Percentiles rank a stretch among this genome's conserved stretches.
phyloP scores from a whole-genome alignment of 2,888 invertebrate species.

The Tetragonula carbonaria region DNA sequence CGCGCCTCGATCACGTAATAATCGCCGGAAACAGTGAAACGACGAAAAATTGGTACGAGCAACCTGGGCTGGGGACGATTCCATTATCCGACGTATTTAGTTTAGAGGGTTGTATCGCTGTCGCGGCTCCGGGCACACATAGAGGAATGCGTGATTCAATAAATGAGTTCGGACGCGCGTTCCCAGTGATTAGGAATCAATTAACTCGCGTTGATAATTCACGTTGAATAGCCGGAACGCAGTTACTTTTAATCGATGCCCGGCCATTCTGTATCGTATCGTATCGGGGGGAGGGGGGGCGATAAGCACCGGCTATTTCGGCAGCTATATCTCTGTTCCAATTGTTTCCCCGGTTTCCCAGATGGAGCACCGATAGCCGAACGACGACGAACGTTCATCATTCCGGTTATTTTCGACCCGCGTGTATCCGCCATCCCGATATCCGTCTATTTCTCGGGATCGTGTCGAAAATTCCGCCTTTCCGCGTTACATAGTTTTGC shows the following conservation, averaged over 20 bases:
- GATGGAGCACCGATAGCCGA: conserved; percentile 47
- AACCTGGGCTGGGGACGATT: background rate
- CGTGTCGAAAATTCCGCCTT: conserved; percentile 42
- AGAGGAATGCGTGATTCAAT: conserved; percentile 34
- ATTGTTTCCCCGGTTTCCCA: conserved; percentile 47
- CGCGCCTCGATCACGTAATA: too few species aligned
- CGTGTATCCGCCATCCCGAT: conserved; percentile 35
- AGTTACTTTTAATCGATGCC: conserved; percentile 59
- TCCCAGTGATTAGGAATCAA: conserved; percentile 56
- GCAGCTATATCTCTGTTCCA: conserved; percentile 43
- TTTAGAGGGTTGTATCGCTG: background rate
- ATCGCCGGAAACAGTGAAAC: too few species aligned
- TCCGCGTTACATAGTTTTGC: conserved; percentile 35
- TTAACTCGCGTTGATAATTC: conserved; percentile 54
- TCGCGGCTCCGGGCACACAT: background rate
- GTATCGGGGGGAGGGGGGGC: background rate
- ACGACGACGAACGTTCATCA: conserved; percentile 34
- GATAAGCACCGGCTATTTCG: conserved; percentile 56
- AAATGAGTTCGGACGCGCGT: conserved; percentile 28
- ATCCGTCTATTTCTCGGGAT: conserved; percentile 37
- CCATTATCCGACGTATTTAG: background rate
- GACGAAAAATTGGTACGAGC: background rate
- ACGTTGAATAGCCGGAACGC: conserved; percentile 49
- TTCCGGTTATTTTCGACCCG: conserved; percentile 46
- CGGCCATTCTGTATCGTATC: conserved; percentile 35